Evolutionary conservation across 2,113 vertebrate species (phyloP).

Genomic region (Agelaius tricolor): DNA sequence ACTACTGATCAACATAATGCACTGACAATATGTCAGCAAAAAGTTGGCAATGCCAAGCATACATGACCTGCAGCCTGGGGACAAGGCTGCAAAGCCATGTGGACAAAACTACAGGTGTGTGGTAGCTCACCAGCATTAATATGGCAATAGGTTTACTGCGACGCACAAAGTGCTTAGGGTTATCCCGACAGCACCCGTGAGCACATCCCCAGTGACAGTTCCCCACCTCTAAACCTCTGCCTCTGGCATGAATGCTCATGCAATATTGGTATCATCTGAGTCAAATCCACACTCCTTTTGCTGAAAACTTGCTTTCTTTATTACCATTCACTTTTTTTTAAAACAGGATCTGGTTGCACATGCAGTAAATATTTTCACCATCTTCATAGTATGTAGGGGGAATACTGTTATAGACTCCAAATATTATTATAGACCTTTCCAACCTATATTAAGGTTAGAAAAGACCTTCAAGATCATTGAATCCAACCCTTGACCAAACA

Average conservation of each 20-base stretch:
- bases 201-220: neutral
- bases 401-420: neutral
- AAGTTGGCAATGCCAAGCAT: neutral
- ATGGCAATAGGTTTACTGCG: rapidly evolving
- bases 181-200: rapidly evolving
- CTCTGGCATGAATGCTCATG: rapidly evolving
- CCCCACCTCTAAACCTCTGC: neutral
- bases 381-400: neutral
- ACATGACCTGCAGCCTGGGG: neutral
- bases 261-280: neutral
- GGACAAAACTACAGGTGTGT: neutral
- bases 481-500: neutral
- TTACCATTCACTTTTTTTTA: neutral
- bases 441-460: neutral
- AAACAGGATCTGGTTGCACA: neutral
- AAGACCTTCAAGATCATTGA: neutral
- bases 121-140: neutral
- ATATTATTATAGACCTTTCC: no score
- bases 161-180: neutral
- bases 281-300: neutral
- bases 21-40: neutral
- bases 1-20: neutral
- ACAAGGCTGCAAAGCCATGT: neutral
- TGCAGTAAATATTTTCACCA: neutral
- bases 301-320: neutral